Evolutionary conservation across 2,113 vertebrate genomes (phyloP).

Genomic region (Bothrops jararaca): DNA sequence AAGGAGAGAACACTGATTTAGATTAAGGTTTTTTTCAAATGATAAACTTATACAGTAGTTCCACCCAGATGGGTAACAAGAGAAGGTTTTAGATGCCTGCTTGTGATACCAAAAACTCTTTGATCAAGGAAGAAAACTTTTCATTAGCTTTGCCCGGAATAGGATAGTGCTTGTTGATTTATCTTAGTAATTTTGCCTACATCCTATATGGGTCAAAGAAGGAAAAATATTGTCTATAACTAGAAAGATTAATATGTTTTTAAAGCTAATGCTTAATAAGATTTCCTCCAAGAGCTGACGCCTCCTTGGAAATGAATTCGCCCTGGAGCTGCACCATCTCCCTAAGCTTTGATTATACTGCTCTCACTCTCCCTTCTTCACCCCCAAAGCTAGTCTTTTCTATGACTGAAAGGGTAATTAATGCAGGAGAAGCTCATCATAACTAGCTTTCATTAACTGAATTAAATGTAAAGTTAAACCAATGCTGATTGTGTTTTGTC

Average conservation of each 20-base stretch:
- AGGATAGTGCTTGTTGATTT: constrained; percentile 13
- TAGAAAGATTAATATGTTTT: neutral
- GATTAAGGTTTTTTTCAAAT: constrained; percentile 33
- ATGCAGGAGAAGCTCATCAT: neutral
- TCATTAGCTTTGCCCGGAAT: constrained; percentile 13
- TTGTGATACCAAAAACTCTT: constrained; percentile 34
- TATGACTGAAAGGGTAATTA: neutral
- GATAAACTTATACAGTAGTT: constrained; percentile 36
- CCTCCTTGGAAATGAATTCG: neutral
- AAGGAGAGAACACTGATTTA: constrained; percentile 2
- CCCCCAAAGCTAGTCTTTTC: neutral
- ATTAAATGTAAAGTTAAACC: neutral
- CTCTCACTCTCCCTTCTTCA: neutral
- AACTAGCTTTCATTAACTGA: neutral
- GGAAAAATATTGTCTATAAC: neutral
- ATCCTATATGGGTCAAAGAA: constrained; percentile 8
- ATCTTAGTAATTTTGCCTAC: neutral
- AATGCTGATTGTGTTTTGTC: neutral
- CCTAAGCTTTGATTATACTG: neutral
- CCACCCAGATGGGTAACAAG: constrained; percentile 22
- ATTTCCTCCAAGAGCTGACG: neutral
- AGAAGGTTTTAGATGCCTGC: constrained; percentile 36
- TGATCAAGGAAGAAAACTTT: constrained; percentile 29
- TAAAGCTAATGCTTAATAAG: neutral
- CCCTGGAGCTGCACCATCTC: neutral